These are phyloP conservation scores for Garrulus glandarius DNA, from an alignment of 2,797 vertebrate species.

Conservation along the genomic window DNA sequence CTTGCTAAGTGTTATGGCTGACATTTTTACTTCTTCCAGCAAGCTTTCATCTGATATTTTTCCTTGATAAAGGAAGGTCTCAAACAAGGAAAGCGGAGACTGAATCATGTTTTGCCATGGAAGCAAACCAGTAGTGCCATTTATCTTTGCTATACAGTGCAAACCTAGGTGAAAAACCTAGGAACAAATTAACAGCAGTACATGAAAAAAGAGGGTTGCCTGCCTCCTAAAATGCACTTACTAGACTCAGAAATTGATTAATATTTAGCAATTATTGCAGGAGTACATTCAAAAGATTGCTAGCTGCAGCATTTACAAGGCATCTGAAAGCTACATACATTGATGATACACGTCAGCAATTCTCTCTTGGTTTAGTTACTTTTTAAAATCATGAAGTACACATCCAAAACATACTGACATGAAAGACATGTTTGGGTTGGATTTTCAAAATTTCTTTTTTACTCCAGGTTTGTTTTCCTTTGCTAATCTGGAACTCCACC, in stretches of 20 bases:
- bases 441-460: not conserved
- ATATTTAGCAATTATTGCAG: not conserved
- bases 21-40: not conserved
- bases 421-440: not conserved
- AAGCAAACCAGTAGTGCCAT: not conserved
- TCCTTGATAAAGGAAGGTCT: not conserved
- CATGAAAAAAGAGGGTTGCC: not conserved
- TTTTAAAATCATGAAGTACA: not conserved
- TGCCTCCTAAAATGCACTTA: not conserved
- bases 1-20: not conserved
- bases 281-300: not conserved
- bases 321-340: not conserved
- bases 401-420: not conserved
- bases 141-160: not conserved
- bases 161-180: not conserved
- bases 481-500: not conserved
- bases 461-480: not conserved
- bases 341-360: rapidly evolving
- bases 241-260: not conserved
- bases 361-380: not conserved
- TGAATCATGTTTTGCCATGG: not conserved
- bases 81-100: not conserved
- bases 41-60: not conserved
- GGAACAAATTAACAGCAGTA: not conserved
- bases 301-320: not conserved